phyloP scores from a whole-genome alignment of 2,113 vertebrate species.

The Pteruthius melanotis region DNA sequence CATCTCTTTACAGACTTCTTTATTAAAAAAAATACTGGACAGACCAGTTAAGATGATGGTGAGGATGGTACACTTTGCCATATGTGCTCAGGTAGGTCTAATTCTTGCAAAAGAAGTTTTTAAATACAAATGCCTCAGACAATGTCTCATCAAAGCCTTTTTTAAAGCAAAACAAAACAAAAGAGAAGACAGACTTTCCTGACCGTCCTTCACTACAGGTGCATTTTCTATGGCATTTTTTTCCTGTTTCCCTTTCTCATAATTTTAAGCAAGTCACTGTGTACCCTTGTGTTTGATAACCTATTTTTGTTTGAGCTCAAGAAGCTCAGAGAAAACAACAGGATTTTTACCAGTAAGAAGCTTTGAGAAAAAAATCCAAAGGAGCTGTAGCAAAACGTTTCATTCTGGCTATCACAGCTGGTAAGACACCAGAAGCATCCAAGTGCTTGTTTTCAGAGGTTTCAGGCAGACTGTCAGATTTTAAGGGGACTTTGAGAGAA shows the following conservation, averaged over 20 bases:
- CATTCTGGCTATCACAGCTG: not conserved
- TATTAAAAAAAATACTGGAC: not conserved
- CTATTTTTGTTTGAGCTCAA: not conserved
- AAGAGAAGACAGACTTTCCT: not conserved
- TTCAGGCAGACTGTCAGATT: not conserved
- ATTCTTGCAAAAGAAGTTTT: not conserved
- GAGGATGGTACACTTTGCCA: not conserved
- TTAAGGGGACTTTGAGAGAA: not conserved
- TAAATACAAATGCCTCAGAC: not conserved
- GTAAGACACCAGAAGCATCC: not conserved
- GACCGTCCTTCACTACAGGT: not conserved
- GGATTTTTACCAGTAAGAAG: not conserved
- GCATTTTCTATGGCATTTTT: not conserved
- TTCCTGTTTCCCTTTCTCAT: not conserved
- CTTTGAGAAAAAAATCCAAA: not conserved
- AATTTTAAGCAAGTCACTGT: not conserved
- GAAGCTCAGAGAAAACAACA: not conserved
- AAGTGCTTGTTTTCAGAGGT: not conserved
- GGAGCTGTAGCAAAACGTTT: not conserved
- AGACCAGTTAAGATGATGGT: not conserved
- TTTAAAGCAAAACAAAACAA: not conserved
- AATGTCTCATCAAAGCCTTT: not conserved
- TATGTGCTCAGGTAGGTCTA: not conserved
- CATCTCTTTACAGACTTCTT: not conserved
- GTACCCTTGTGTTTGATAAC: not conserved